These are phyloP conservation scores for Triplophysa yarkandensis DNA, from an alignment of 2,797 vertebrate genomes.

Conservation along the genomic window DNA sequence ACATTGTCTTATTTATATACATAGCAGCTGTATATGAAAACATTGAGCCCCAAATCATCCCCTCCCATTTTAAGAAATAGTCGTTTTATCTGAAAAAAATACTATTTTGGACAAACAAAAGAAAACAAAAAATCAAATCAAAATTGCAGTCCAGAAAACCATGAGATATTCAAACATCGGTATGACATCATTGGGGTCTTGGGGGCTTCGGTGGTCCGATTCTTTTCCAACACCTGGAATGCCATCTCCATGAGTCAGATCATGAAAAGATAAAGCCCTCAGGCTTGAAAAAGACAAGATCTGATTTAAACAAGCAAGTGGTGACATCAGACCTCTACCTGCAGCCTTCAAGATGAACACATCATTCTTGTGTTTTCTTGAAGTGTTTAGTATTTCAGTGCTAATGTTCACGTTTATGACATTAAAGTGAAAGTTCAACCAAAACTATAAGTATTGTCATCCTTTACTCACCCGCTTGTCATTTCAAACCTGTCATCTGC, in stretches of 20 bases:
- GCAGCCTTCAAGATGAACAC: not conserved
- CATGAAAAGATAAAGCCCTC: constrained; percentile 33
- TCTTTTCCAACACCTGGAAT: constrained; percentile 50
- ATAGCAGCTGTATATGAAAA: no score
- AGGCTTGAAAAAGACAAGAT: constrained; percentile 51
- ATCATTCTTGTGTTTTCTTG: not conserved
- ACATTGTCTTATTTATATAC: no score
- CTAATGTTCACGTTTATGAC: no score
- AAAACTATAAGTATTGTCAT: no score
- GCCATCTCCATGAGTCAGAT: constrained; percentile 38
- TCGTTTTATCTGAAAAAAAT: no score
- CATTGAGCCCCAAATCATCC: no score
- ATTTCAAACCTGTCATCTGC: no score
- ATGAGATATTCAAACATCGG: constrained; percentile 42
- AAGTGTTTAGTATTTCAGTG: not conserved
- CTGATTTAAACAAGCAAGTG: constrained; percentile 34
- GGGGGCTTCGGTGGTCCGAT: constrained; percentile 11
- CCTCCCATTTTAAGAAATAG: no score
- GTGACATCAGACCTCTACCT: constrained; percentile 6
- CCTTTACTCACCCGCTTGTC: no score
- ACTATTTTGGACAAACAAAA: no score
- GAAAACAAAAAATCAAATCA: no score
- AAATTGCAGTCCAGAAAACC: constrained; percentile 4
- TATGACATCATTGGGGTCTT: constrained; percentile 14
- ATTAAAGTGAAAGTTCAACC: no score